Evolutionary conservation across 1,140 invertebrate species (phyloP), one percentile per base, ranked within the genome.

Genomic region (Mamestra configurata): DNA sequence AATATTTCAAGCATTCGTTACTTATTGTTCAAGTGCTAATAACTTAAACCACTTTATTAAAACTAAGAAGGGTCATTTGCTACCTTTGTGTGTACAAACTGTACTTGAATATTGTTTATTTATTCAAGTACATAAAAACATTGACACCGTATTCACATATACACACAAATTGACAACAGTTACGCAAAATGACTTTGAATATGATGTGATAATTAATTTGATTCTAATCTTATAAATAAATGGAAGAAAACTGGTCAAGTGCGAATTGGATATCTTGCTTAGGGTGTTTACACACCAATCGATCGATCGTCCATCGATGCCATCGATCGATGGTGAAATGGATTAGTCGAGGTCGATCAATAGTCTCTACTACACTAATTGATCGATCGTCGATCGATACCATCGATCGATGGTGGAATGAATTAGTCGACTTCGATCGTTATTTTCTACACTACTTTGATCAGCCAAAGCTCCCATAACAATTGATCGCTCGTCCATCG

Each of bases 21-120:
- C 35, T 40, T 13, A 20, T 13, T 20, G 10, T 40, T 22, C 15
- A 20, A 66, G 61, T 40, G 18, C 18, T 66, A 66, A 66, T 66
- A 40, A 4, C 31, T 40, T 40, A 40, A 40, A 40, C 22, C 18
- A 66, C 18, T 66, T 40, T 20, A 66, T 66, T 40, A 66, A 37
- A 22, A 18, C 18, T 66, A 20, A 13, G 20, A 40, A 66, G 61
- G 61, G 35, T 66, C 61, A 13, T 40, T 66, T 40, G 61, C 8
- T 66, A 22, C 31, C 27, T 61, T 61, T 20, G n/a, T 18, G 18
- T 37, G 15, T 8, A 55, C 57, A 64, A 64, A 37, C 61, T 66
- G 61, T 66, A 66, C 61, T 66, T 66, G 61, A 66, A 66, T 40
- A 8, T 13, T 66, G 35, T 66, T 66, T 66, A 66, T 66, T 40